Base-by-base conservation (phyloP, 2,797 vertebrate species). In the Chiroxiphia lanceolata region DNA sequence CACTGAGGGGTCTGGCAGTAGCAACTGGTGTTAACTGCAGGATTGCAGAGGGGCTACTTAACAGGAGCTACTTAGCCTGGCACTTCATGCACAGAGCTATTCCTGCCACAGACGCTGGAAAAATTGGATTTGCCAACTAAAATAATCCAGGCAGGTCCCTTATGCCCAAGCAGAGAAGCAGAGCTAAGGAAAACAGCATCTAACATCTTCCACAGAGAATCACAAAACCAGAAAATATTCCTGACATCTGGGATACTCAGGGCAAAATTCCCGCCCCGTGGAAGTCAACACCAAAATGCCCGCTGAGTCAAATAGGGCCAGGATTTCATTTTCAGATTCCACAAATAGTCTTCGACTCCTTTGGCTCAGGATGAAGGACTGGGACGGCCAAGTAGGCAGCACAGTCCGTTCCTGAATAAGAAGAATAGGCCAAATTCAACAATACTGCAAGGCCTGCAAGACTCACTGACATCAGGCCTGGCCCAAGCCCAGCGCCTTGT, bases 361-460 rank as follows among this genome's bases (percentile, higher is more conserved):
- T 36, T 95, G 94, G 95, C 96, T 96, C 75, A 15, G 53, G 56
- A 69, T 67, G 48, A 87, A 91, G 90, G 69, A 33, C 36, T 6
- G 3, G 64, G 76, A 93, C 18, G 27, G 95, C 94, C 94, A 96
- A 95, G 74, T 82, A 91, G 93, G 93, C 93, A 92, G 90, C 90
- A 94, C 95, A 94, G 13, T 68, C 91, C 11, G 21, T 88, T 96
- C 85, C 87, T 42, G 67, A 94, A 57, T 56, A 45, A 70, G 89
- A 93, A 89, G 89, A 95, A 96, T 89, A 93, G 90, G 90, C 93
- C 96, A 95, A 97, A 96, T 94, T 87, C 95, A 97, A 96, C 94
- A 96, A 92, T 92, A 74, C 68, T 60, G 59, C 69, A 83, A 92
- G 86, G 64, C 80, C 77, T 91, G 88, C 77, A 94, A 93, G 86